Base-by-base conservation (phyloP, 2,113 vertebrate species). In the Baryphthengus martii region DNA sequence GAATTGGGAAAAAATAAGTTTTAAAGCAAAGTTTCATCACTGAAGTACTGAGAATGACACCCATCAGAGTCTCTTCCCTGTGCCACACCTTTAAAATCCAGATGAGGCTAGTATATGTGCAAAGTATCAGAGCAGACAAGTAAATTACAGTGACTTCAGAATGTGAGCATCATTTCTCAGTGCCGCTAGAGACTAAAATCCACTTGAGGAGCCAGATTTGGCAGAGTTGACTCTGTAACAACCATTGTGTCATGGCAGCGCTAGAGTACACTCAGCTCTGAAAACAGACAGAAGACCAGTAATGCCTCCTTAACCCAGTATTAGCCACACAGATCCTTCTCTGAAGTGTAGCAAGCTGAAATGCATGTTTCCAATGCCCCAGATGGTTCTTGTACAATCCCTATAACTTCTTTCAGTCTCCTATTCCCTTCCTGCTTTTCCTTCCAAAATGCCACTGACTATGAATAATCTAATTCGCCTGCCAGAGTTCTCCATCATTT, bases 401-500 rank as follows among this genome's bases (percentile, higher is more conserved):
- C 42, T 79, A 11, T 65, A 90, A 92, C 82, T 90, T 93, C 66
- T 95, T 84, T 79, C 78, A 88, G 66, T 70, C 74, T 89, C 85
- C 45, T 94, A 62, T 95, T 97, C 84, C 70, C 70, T 90, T 95
- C 66, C 63, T 1, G 31, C 70, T 93, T 92, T 91, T 82, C 80
- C 45, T 91, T 96, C 92, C 88, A 92, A 96, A 95, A 96, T 97
- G 95, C 96, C 95, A 93, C 74, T 82, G 93, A 89, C 89, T 94
- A 84, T 97, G 96, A 97, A 96, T 96, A 97, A 94, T 95, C 79
- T 92, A 77, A 76, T 87, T 87, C 3, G 70, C 92, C 72, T 96
- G 93, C 95, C 94, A 98, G 93, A 90, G 75, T 78, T 95, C 81
- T 96, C 95, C 95, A 75, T 96, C 95, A 96, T 75, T 97, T 97